phyloP scores from a whole-genome alignment of 2,113 vertebrate genomes.

The Acinonyx jubatus region DNA sequence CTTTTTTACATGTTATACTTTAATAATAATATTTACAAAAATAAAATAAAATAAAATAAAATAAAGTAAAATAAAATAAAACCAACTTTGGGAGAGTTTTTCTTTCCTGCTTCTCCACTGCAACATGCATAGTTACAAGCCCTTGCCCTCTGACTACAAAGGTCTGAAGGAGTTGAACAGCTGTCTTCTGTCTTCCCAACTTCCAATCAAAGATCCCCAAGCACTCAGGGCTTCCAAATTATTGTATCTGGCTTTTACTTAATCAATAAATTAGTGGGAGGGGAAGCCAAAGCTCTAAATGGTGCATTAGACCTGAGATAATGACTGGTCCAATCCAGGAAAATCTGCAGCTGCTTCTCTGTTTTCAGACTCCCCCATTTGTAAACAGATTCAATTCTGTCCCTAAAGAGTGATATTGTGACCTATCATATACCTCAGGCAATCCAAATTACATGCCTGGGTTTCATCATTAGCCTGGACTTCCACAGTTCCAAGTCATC shows the following conservation, averaged over 20 bases:
- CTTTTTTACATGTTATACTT: not conserved
- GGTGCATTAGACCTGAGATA: not conserved
- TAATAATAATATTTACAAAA: not conserved
- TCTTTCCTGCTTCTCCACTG: not conserved
- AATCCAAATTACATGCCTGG: not conserved
- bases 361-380: not conserved
- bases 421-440: not conserved
- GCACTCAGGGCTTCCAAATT: not conserved
- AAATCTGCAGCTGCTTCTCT: not conserved
- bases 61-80: not conserved
- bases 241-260: not conserved
- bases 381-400: not conserved
- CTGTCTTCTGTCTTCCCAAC: not conserved
- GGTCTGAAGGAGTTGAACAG: not conserved
- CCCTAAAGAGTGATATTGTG: not conserved
- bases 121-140: not conserved
- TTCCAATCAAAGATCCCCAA: not conserved
- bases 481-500: not conserved
- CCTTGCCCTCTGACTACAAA: not conserved
- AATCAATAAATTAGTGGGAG: not conserved
- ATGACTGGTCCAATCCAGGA: not conserved
- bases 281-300: not conserved
- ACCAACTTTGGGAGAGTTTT: not conserved
- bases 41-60: slow-evolving; percentile 17
- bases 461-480: not conserved